Evolutionary conservation across 2,797 vertebrate species (phyloP).

Genomic region (Pitangus sulphuratus): DNA sequence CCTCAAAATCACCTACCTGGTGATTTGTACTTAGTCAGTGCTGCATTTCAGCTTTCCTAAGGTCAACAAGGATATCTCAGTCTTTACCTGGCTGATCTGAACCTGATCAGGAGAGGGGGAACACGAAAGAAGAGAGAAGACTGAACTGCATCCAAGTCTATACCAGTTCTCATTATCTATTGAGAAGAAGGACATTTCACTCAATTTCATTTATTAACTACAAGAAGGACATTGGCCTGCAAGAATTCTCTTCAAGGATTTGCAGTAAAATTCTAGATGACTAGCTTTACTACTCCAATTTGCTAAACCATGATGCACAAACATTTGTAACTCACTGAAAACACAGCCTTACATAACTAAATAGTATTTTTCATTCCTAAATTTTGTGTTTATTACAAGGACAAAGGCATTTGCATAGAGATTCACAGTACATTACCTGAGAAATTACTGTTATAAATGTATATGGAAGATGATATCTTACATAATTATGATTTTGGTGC

Average conservation of each 20-base stretch:
- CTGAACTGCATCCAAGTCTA: rapidly evolving
- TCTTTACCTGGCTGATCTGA: background rate
- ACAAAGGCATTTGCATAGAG: background rate
- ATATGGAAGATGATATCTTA: background rate
- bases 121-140: background rate
- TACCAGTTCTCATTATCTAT: background rate
- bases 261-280: background rate
- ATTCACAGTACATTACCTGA: background rate
- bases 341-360: background rate
- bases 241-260: background rate
- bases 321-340: background rate
- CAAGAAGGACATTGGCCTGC: background rate
- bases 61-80: background rate
- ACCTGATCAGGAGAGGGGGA: background rate
- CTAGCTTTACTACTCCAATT: background rate
- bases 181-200: background rate
- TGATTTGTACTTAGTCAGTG: background rate
- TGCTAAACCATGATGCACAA: background rate
- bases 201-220: background rate
- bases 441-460: background rate
- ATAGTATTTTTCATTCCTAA: background rate
- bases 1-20: background rate
- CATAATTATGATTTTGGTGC: background rate
- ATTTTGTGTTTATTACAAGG: background rate
- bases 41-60: background rate